Base-by-base conservation (phyloP, 2,113 vertebrate genomes). In the Elanus axillaris region DNA sequence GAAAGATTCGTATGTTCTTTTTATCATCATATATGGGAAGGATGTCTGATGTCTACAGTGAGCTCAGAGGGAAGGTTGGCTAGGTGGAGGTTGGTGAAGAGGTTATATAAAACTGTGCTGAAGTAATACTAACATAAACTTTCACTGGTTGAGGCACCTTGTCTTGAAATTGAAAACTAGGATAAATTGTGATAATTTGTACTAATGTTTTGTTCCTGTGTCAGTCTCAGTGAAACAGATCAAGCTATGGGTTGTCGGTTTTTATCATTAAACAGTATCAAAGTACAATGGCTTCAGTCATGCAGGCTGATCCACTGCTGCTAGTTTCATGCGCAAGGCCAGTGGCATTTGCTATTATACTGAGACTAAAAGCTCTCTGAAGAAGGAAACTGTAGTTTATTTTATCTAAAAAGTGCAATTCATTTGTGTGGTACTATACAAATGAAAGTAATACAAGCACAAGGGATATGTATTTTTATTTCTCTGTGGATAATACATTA, bases 11-110 rank as follows among this genome's bases (percentile, higher is more conserved):
- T 68, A 19, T 1, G 1, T 52, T 91, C 2, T 19, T 53, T 75
- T 56, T 40, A 38, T 67, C 5, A 23, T 67, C 21, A 8, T 50
- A 13, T 11, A 25, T 23, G 27, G 3, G 4, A 71, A 56, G 31
- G 16, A 45, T 15, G 3, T 25, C 55, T 80, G n/a, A 60, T 55
- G 23, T 43, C 32, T 64, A 0, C 1, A 0, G 20, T 31, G 50
- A 74, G 14, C 23, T 66, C 25, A 53, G 25, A 56, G 31, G 16
- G 26, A 55, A 21, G 15, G 40, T 2, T 84, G 16, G 16, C 36
- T 45, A 12, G 10, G 10, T 31, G 17, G 32, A 77, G 27, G 11
- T 9, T 47, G 45, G 16, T 36, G 15, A 88, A n/a, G 6, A 29
- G 4, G 9, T 67, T 74, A 13, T 81, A 7, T 77, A 31, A 60